Base-by-base conservation (phyloP, 2,797 vertebrate species). In the Megaceryle alcyon region DNA sequence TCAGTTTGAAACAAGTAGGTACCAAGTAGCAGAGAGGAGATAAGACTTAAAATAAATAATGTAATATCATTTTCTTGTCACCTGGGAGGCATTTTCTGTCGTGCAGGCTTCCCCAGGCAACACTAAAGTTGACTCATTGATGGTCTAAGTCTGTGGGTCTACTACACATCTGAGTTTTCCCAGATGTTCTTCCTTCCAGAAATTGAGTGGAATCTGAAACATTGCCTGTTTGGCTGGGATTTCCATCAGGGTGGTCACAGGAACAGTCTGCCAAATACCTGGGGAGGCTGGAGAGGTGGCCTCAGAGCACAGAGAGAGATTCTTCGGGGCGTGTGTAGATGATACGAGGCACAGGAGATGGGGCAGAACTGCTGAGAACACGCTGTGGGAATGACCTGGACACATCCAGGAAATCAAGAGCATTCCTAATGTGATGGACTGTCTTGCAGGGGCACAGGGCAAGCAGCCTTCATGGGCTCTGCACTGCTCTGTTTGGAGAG, bases 241-340 rank as follows among this genome's bases (percentile, higher is more conserved):
- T 93, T 95, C 88, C 64, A 31, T 84, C 73, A 66, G 88, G 85
- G 81, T 96, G 88, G 90, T 90, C 88, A 96, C 73, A 77, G 68
- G 51, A 94, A 3, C 53, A 66, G 68, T 51, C 77, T 92, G 93
- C 90, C 90, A 93, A 77, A 28, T 92, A 84, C 64, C 56, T 10
- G 12, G 59, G 85, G 83, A 92, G 29, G 49, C 76, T 49, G 70
- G 65, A 88, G 78, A 82, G 48, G 78, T 86, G 88, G 53, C 73
- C 21, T 4, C 81, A 66, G 90, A 92, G 83, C 66, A 16, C 20
- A 60, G 60, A 78, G 79, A 69, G 59, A 3, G 2, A 26, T 71
- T 79, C 63, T 79, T 78, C 9, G 68, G 26, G 26, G 51, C 1
- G 1, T 3, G 4, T 43, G 4, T 48, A 39, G 35, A 23, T 7